These are phyloP conservation scores for Pardosa pseudoannulata DNA, from an alignment of 2,888 invertebrate species.

Conservation along the genomic window DNA sequence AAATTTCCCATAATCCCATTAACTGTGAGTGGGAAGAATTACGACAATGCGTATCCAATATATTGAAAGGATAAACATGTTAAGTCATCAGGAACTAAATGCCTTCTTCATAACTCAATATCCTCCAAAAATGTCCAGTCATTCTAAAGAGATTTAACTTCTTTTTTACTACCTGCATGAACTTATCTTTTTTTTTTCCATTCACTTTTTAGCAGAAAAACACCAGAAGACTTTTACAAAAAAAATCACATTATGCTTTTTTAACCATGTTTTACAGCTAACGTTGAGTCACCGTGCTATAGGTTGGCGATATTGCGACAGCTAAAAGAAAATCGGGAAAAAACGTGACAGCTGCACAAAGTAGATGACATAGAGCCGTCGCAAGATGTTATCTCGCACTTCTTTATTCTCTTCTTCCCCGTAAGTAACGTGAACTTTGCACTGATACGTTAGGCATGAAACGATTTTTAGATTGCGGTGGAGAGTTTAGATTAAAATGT, in stretches of 20 bases:
- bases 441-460: not conserved
- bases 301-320: not conserved
- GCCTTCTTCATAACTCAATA: no score
- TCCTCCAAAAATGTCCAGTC: not conserved
- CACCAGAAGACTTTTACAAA: not conserved
- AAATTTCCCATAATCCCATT: no score
- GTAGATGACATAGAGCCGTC: not conserved
- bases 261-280: not conserved
- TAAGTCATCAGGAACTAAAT: not conserved
- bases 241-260: not conserved
- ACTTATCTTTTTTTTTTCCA: not conserved
- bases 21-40: no score
- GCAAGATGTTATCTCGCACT: not conserved
- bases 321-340: not conserved
- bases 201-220: not conserved
- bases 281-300: not conserved
- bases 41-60: not conserved
- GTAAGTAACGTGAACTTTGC: not conserved
- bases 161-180: not conserved
- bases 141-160: not conserved
- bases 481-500: no score
- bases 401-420: not conserved
- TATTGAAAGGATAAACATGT: constrained; percentile 1
- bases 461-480: no score
- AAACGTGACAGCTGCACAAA: not conserved